Evolutionary conservation across 2,888 invertebrate species (phyloP).

Genomic region (Clunio marinus): DNA sequence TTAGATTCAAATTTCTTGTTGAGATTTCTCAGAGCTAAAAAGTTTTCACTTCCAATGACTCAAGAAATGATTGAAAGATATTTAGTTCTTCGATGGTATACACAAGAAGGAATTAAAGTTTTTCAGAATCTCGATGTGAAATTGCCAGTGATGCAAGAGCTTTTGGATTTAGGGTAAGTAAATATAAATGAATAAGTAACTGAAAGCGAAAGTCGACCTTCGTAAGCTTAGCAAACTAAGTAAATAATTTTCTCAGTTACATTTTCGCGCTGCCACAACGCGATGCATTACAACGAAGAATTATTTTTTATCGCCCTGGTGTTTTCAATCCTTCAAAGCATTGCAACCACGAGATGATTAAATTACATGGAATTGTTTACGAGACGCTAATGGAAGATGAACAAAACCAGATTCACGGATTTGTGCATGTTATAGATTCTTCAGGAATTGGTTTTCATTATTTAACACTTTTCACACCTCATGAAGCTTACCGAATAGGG

Average conservation of each 20-base stretch:
- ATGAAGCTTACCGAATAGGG: constrained; percentile 72
- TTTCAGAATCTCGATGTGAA: constrained; percentile 69
- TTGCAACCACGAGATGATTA: constrained; percentile 72
- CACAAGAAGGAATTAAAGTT: constrained; percentile 62
- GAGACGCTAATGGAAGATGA: constrained; percentile 79
- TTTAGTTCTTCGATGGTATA: constrained; percentile 69
- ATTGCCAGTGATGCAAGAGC: constrained; percentile 65
- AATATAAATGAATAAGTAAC: not conserved
- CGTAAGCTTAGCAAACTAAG: not conserved
- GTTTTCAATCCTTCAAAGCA: constrained; percentile 74
- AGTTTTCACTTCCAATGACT: constrained; percentile 73
- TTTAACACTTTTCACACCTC: constrained; percentile 71
- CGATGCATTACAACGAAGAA: constrained; percentile 67
- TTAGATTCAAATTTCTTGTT: constrained; percentile 67
- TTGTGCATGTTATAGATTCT: constrained; percentile 74
- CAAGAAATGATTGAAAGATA: constrained; percentile 75
- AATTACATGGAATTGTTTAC: constrained; percentile 69
- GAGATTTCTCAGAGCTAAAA: constrained; percentile 73
- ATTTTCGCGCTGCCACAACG: not conserved
- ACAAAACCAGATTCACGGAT: constrained; percentile 71
- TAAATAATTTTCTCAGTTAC: too few relatives aligned
- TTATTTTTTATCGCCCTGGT: constrained; percentile 64
- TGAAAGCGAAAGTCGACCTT: not conserved
- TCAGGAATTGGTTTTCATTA: constrained; percentile 70
- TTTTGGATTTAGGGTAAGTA: constrained; percentile 59